phyloP scores from a whole-genome alignment of 2,113 vertebrate genomes.

The Poeciliopsis prolifica region DNA sequence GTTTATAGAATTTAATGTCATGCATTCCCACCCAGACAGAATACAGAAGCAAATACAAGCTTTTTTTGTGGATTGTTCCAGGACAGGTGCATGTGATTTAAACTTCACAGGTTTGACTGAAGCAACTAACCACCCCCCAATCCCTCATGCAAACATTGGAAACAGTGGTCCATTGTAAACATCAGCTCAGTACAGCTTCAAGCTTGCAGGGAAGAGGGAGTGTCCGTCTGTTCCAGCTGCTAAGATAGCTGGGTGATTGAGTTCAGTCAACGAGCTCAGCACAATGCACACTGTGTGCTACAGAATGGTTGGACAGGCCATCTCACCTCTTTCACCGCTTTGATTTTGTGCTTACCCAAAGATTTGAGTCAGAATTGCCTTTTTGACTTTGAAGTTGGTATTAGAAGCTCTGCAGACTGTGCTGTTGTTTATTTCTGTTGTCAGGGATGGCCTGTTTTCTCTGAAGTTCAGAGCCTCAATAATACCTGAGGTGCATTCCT shows the following conservation, averaged over 20 bases:
- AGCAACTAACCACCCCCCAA: constrained; percentile 22
- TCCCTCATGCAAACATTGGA: constrained; percentile 27
- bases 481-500: constrained; percentile 49
- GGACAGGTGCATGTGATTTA: constrained; percentile 62
- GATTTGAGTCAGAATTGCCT: constrained; percentile 35
- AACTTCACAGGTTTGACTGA: constrained; percentile 28
- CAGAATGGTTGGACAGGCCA: constrained; percentile 25
- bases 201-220: constrained; percentile 44
- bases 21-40: constrained; percentile 40
- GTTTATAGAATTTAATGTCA: constrained; percentile 1
- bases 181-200: constrained; percentile 22
- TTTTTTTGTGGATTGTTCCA: constrained; percentile 33
- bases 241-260: constrained; percentile 61
- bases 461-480: constrained; percentile 32
- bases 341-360: constrained; percentile 17
- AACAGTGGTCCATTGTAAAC: constrained; percentile 65
- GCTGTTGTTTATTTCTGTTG: background rate
- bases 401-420: constrained; percentile 4
- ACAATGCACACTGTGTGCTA: constrained; percentile 64
- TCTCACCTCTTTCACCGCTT: constrained; percentile 30
- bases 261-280: constrained; percentile 42
- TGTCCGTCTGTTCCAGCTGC: constrained; percentile 58
- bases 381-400: constrained; percentile 10
- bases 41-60: constrained; percentile 12
- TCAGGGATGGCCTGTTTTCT: constrained; percentile 19